Base-by-base conservation (phyloP, 1,140 invertebrate species). In the Drosophila pandora region DNA sequence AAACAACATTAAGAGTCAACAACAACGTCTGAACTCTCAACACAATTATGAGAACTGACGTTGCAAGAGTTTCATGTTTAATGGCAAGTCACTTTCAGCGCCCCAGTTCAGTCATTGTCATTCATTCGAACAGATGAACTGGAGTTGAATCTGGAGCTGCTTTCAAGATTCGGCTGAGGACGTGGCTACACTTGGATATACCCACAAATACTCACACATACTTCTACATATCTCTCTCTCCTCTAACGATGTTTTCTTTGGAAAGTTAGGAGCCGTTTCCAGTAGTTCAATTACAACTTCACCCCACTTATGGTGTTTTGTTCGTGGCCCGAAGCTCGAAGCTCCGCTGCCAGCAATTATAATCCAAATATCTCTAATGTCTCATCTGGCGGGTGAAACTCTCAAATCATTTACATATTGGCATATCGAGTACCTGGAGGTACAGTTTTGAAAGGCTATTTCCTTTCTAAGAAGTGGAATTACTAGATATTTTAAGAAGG, bases 1-100 rank as follows among this genome's bases (percentile, higher is more conserved):
- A 89, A 87, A 89, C 83, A 87, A 83, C 83, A 87, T 87, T 87
- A 88, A 87, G 84, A 87, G 83, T 88, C 83, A 83, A 88, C 83
- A 87, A 87, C 82, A 87, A 78, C 83, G 83, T 72, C 83, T 64
- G 83, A 43, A 76, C 79, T 83, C 83, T 88, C 79, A 87, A 87
- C 83, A 87, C 83, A 87, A 89, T 87, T 87, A 87, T 87, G 83
- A 87, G 83, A 87, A 87, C 84, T 89, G 83, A 83, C 83, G 83
- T 68, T 88, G 83, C 83, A 88, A 85, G 82, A 85, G 83, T 85
- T 85, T 88, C 84, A 76, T 88, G 83, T 81, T 87, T 88, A 87
- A 88, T 84, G 79, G 76, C 83, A 88, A 87, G 83, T 88, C 83
- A 88, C 83, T 87, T 87, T 87, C 79, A 83, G 83, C 83, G 79